Evolutionary conservation across 2,888 invertebrate species (phyloP), one percentile per base, ranked within the genome.

Genomic region (Xanthorhoe designata): DNA sequence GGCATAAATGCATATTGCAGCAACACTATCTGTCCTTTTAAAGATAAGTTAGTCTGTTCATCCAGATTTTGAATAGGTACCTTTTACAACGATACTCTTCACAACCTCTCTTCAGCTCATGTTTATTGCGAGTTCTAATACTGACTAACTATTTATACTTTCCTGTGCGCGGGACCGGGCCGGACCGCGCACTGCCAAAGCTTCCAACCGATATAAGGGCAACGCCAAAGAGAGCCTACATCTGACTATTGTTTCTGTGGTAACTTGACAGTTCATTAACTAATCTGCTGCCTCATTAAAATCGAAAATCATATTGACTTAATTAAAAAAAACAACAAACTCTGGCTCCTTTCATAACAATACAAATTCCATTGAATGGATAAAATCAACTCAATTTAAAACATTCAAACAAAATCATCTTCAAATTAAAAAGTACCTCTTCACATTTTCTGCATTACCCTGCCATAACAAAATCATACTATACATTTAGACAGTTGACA

Each of bases 1-100:
- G 88, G 89, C 91, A 80, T 92, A 92, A 92, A 92, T 92, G 92
- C 92, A 91, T 77, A 91, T 91, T 91, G 91, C 88, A 91, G 91
- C 91, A 91, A 85, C 84, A 88, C 87, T 87, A 85, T 87, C 84
- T 82, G 83, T 86, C 82, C 77, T 82, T 76, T 81, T 76, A 78
- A 80, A 83, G 80, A 85, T 82, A 83, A 90, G 92, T 92, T 93
- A 93, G 92, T 91, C 92, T 92, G 92, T 89, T 82, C 80, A 79
- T 83, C 87, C 89, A 90, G 87, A 89, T 89, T 90, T 90, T 88
- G 89, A 91, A 92, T 92, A 92, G 92, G 92, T 92, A 92, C 92
- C 92, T 91, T 92, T 91, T 89, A 91, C 80, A 92, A 91, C 87
- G 88, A 91, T 89, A 92, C 91, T 89, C 87, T 88, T 89, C 90